phyloP scores from a whole-genome alignment of 2,113 vertebrate species.

The Glaucomys volans region DNA sequence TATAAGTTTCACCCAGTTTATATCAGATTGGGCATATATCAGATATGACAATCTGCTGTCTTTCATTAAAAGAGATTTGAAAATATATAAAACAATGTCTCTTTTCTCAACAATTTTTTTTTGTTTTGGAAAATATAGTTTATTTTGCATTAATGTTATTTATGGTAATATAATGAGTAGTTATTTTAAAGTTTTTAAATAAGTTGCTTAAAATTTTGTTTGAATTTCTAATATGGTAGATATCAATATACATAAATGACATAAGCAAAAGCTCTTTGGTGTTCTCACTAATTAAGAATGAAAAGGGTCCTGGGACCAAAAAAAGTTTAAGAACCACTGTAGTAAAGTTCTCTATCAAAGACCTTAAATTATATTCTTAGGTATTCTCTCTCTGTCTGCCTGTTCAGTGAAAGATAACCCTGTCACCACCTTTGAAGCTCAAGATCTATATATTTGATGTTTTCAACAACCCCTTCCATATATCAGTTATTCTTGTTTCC shows the following conservation, averaged over 20 bases:
- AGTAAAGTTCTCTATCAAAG: background rate
- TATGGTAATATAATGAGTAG: background rate
- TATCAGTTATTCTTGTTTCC: background rate
- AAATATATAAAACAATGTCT: background rate
- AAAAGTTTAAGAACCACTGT: background rate
- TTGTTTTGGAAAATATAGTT: conserved; percentile 42
- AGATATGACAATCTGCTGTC: conserved; percentile 17
- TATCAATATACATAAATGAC: background rate
- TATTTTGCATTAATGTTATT: background rate
- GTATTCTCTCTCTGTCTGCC: background rate
- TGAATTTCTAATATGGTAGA: background rate
- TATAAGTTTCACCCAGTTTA: background rate
- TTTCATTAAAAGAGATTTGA: conserved; percentile 33
- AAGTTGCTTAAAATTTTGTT: conserved; percentile 3
- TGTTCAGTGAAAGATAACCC: conserved; percentile 1
- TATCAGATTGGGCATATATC: conserved; percentile 5
- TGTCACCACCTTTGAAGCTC: background rate
- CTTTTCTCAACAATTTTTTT: conserved; percentile 27
- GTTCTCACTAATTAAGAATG: background rate
- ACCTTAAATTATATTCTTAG: background rate
- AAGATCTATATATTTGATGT: background rate
- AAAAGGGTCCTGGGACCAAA: background rate
- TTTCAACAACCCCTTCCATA: background rate
- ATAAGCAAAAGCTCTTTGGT: background rate
- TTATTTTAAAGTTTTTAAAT: background rate